Evolutionary conservation across 1,140 invertebrate genomes (phyloP), one percentile per base, ranked within the genome.

Genomic region (Holcopasites calliopsidis): DNA sequence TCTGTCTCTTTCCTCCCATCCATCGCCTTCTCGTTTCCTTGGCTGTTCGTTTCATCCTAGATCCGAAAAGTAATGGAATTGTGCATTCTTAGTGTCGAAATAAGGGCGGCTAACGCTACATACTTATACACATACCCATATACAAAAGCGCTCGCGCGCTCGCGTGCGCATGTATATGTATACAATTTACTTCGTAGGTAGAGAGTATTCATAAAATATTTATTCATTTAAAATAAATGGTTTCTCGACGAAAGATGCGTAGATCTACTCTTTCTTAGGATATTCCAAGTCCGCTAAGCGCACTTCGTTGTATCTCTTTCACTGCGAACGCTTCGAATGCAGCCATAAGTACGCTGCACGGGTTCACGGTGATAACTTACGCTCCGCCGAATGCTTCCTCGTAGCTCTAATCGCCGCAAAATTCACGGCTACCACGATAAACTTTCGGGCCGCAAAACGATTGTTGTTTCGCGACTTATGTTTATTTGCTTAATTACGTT

Each of bases 141-240:
- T 88, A 87, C n/a, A n/a, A n/a, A n/a, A n/a, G n/a, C n/a, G n/a
- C n/a, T n/a, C n/a, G n/a, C n/a, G n/a, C n/a, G n/a, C n/a, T n/a
- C n/a, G n/a, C n/a, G n/a, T n/a, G n/a, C n/a, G n/a, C n/a, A n/a
- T 80, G 88, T 88, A 88, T 90, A 89, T 86, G 84, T 89, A 86
- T 87, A 89, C 88, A 86, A 88, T 90, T 85, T 90, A 90, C 86
- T 90, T 90, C 79, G 80, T 87, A 89, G 87, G 85, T 89, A 90
- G 88, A 87, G 69, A 83, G 82, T 79, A 88, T 90, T 88, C 88
- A 88, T 90, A 89, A 85, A 89, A 89, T 90, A 90, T 90, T 90
- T 90, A 90, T 90, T 90, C 87, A 83, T 88, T n/a, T 84, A 79
- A 89, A 90, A 88, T 89, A 88, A 89, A 89, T 85, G 86, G 85